phyloP scores from a whole-genome alignment of 2,888 invertebrate genomes.

The Drosophila tripunctata region DNA sequence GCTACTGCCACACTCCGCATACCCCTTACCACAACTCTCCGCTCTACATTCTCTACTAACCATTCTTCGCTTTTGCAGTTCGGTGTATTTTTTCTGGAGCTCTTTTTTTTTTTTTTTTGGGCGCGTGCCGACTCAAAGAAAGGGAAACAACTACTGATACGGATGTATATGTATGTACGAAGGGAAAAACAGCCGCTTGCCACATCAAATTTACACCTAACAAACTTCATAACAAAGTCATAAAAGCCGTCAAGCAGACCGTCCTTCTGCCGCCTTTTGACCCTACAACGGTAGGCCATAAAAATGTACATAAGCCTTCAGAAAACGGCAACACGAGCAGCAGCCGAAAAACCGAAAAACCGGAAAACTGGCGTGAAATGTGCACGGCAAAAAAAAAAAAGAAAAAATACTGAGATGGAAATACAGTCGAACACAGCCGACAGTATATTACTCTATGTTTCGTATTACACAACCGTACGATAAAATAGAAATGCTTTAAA shows the following conservation, averaged over 20 bases:
- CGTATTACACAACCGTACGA: too few species aligned
- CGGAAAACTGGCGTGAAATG: conserved; percentile 15
- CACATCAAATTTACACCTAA: conserved; percentile 77
- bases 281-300: conserved; percentile 39
- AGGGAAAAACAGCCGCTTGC: conserved; percentile 46
- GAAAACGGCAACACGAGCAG: conserved; percentile 31
- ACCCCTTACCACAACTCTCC: background rate
- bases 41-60: background rate
- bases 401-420: too few species aligned
- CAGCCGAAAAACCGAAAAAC: conserved; percentile 19
- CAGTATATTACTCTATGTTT: too few species aligned
- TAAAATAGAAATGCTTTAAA: too few species aligned
- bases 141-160: conserved; percentile 45
- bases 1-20: background rate
- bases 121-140: conserved; percentile 27
- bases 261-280: background rate
- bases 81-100: too few species aligned
- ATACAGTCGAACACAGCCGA: too few species aligned
- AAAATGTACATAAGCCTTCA: conserved; percentile 54
- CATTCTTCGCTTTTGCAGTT: background rate
- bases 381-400: background rate
- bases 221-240: conserved; percentile 78
- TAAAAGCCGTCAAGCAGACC: conserved; percentile 50
- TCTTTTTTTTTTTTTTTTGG: background rate
- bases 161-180: conserved; percentile 46